Evolutionary conservation across 2,888 invertebrate genomes (phyloP), one percentile per base, ranked within the genome.

Genomic region (Chorisops tibialis): DNA sequence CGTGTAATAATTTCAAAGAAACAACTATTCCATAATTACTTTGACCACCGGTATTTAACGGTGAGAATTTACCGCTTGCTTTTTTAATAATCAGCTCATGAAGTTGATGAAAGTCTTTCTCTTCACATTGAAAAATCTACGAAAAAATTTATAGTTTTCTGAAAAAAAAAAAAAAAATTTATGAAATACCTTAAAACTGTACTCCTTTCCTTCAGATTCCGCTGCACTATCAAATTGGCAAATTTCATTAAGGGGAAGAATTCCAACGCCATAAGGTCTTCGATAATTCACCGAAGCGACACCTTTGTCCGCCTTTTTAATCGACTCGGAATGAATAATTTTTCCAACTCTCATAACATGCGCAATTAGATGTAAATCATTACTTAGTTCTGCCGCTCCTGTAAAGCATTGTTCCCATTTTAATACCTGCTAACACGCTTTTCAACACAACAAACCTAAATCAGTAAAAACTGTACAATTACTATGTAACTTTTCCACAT

Each of bases 291-390:
- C 71, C 41, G 70, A 65, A 14, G 71, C 68, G 47, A 56, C 45
- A 4, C 48, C 45, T 63, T 78, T 78, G 61, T 79, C 79, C 35
- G 72, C 69, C 73, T 78, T 69, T 66, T 77, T 77, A 1, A 76
- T 71, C 5, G 78, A 76, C 59, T 78, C 78, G 5, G 77, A 75
- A 60, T 75, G 74, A 14, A 91, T 83, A 84, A 93, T 92, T 71
- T 89, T 84, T 2, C 96, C 96, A 59, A 93, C 88, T 54, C 96
- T 84, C 80, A 94, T 89, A 49, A 96, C 91, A 77, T 94, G 93
- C 66, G 92, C 92, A 35, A 96, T 88, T 68, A 96, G 81, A 81
- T 89, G 94, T 21, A 95, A 81, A 71, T 96, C 94, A 64, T 89
- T 86, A 61, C 86, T 86, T 59, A 94, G 82, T 76, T 96, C 96